Evolutionary conservation across 2,113 vertebrate species (phyloP), one percentile per base, ranked within the genome.

Genomic region (Nothocercus nigrocapillus): DNA sequence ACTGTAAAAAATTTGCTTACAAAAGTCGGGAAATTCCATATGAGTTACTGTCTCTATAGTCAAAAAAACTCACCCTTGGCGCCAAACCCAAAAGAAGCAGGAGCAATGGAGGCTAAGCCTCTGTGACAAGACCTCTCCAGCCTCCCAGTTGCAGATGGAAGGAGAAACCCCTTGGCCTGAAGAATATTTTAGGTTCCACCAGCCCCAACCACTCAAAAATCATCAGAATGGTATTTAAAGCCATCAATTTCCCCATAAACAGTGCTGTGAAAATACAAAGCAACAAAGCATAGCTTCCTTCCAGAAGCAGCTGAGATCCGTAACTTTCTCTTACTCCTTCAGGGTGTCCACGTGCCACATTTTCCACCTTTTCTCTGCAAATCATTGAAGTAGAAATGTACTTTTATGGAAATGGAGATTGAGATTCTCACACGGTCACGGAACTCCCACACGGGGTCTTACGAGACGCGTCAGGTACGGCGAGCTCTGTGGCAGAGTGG

Each of bases 1-100:
- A 82, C 63, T 36, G 72, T 27, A 82, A 76, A 40, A 91, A 93
- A 88, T 78, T 69, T 96, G 70, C 69, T 80, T 47, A 89, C 59
- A 56, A 78, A 95, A 90, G 28, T 95, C 82, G 96, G 76, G 40
- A 93, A 82, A 86, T 82, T 2, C 69, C 63, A 82, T 53, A 69
- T 58, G 90, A 86, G 92, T 88, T 67, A 44, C 32, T 79, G 42
- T 40, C 64, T 8, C 14, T 81, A 7, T 38, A 64, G 18, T 56
- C 56, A 87, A 82, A 73, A 44, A 14, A 76, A 22, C 58, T 82
- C 82, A 2, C 34, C 74, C 54, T 6, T 4, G 4, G 69, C 72
- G 81, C 51, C 81, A 83, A 78, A 72, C 17, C 61, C 69, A 89
- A 73, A 32, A 3, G 24, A 90, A 81, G 83, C 20, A 20, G 47